Conservation (phyloP, 2,797 vertebrate genomes). For the Argentina silus region DNA sequence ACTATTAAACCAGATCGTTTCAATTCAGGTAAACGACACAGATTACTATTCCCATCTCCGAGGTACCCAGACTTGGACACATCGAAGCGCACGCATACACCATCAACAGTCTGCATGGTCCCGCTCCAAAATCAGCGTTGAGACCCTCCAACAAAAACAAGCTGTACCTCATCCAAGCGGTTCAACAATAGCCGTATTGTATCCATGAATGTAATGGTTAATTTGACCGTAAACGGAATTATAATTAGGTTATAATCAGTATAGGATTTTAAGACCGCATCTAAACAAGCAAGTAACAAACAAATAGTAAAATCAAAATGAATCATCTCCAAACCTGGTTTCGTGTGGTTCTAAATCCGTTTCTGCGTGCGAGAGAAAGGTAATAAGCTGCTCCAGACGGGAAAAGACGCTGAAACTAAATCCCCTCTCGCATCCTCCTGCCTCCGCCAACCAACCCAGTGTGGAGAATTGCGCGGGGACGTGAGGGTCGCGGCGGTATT, state of each 20-base stretch:
- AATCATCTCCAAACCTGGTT: conserved; percentile 67
- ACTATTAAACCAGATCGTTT: background rate
- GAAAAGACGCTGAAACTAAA: conserved; percentile 77
- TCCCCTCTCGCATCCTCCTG: conserved; percentile 62
- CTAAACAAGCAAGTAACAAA: background rate
- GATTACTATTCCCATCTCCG: background rate
- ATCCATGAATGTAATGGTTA: conserved; percentile 18
- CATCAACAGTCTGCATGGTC: conserved; percentile 57
- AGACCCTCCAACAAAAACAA: conserved; percentile 32
- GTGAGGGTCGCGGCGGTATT: conserved; percentile 63
- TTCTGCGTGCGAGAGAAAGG: conserved; percentile 68
- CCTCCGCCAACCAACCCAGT: conserved; percentile 66
- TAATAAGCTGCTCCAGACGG: conserved; percentile 77
- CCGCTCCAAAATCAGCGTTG: conserved; percentile 14
- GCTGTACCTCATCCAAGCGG: background rate
- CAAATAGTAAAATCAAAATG: background rate
- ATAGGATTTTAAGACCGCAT: conserved; percentile 48
- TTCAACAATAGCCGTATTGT: conserved; percentile 5
- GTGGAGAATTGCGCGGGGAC: conserved; percentile 72
- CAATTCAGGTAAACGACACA: background rate
- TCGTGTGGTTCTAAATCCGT: conserved; percentile 76
- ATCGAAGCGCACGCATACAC: conserved; percentile 25
- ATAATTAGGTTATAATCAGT: conserved; percentile 44
- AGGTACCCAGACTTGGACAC: background rate
- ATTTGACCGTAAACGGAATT: conserved; percentile 40